phyloP scores from a whole-genome alignment of 1,140 invertebrate genomes.

The Nasonia longicornis region DNA sequence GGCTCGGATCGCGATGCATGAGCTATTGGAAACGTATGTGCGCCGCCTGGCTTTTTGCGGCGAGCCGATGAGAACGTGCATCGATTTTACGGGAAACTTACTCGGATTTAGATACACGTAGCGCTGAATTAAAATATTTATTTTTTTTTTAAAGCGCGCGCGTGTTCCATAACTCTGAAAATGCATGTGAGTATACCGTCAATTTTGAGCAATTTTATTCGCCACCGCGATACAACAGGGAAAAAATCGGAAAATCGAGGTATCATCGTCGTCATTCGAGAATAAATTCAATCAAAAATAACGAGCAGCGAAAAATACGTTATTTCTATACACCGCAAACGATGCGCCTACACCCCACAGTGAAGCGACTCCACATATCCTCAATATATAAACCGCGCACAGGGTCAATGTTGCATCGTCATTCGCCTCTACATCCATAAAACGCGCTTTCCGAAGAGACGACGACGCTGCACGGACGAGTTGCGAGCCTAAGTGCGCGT shows the following conservation, averaged over 20 bases:
- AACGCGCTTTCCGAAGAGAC: not conserved
- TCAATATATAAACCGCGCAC: not conserved
- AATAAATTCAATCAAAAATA: too few relatives aligned
- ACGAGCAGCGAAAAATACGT: too few relatives aligned
- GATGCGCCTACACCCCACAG: too few relatives aligned
- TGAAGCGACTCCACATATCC: too few relatives aligned
- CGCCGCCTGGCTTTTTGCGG: not conserved
- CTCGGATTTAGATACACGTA: not conserved
- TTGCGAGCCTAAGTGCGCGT: not conserved
- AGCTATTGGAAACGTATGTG: not conserved
- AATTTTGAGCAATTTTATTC: not conserved
- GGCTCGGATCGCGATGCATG: not conserved
- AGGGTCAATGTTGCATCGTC: conserved; percentile 29
- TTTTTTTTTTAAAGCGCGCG: not conserved
- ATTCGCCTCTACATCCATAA: not conserved
- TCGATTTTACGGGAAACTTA: not conserved
- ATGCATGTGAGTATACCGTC: not conserved
- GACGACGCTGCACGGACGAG: not conserved
- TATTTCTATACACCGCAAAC: too few relatives aligned
- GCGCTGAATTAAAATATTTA: not conserved
- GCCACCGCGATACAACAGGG: too few relatives aligned
- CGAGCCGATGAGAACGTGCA: not conserved
- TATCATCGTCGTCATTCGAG: too few relatives aligned
- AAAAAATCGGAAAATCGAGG: too few relatives aligned
- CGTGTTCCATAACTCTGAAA: too few relatives aligned